Conservation (phyloP, 2,797 vertebrate genomes). For the Adelosebastes latens region DNA sequence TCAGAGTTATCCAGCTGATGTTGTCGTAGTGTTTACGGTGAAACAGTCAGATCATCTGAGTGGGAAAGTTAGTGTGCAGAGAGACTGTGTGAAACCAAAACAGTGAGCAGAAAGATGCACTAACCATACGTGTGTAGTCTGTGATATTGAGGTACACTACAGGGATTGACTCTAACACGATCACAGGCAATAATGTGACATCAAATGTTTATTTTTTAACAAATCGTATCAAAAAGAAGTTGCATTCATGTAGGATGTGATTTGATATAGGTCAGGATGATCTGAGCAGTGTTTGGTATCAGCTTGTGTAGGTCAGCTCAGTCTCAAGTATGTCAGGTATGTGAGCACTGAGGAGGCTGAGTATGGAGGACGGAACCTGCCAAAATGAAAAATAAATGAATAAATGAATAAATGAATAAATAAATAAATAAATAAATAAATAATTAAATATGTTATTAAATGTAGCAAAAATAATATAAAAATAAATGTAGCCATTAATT, state of each 20-base stretch:
- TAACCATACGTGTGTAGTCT: no score
- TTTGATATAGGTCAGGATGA: background rate
- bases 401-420: no score
- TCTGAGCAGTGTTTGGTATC: background rate
- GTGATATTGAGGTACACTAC: background rate
- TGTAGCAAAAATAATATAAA: no score
- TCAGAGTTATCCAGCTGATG: background rate
- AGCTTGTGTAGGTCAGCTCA: slow-evolving; percentile 5
- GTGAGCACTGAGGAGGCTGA: slow-evolving; percentile 24
- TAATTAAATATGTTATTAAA: no score
- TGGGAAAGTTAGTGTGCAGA: background rate
- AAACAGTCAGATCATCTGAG: background rate
- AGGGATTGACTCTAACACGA: background rate
- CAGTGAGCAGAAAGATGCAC: background rate
- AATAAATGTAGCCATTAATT: no score
- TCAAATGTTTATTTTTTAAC: background rate
- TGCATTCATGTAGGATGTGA: no score
- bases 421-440: no score
- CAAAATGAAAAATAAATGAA: no score
- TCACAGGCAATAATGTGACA: background rate
- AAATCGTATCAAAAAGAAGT: background rate
- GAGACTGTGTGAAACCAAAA: background rate
- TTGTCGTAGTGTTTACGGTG: background rate
- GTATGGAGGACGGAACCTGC: no score
- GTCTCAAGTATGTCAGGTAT: slow-evolving; percentile 63